These are phyloP conservation scores for Athalia circularis DNA, from an alignment of 2,888 invertebrate species.

Conservation along the genomic window DNA sequence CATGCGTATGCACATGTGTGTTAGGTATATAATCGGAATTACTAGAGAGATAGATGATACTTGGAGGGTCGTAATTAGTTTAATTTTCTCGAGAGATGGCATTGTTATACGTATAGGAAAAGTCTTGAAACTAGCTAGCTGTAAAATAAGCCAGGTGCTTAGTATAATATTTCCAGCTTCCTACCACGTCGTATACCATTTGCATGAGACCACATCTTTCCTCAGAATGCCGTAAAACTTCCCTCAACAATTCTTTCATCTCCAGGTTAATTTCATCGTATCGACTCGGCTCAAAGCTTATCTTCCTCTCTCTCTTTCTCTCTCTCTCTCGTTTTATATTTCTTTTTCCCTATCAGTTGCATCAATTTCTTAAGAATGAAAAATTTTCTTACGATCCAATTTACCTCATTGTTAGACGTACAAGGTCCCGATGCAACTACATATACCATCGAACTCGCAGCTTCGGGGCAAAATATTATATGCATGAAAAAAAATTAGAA, in stretches of 20 bases:
- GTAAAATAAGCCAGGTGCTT: conserved; percentile 25
- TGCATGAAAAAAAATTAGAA: not conserved
- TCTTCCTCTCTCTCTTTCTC: not conserved
- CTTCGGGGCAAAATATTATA: conserved; percentile 19
- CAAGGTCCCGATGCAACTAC: no score
- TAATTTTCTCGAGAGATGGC: conserved; percentile 3
- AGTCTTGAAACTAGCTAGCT: conserved; percentile 21
- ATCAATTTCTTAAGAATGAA: conserved; percentile 22
- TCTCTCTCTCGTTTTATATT: not conserved
- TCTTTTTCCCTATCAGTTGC: not conserved
- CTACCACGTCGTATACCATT: not conserved
- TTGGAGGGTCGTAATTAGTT: not conserved
- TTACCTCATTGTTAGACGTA: conserved; percentile 24
- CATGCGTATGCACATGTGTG: not conserved
- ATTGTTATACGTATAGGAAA: conserved; percentile 1
- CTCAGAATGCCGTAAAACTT: not conserved
- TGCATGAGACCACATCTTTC: conserved; percentile 13
- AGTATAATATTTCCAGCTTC: conserved; percentile 1
- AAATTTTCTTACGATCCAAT: conserved; percentile 33
- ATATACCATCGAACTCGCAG: not conserved
- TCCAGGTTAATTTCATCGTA: conserved; percentile 23
- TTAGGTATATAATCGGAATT: not conserved
- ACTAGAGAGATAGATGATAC: not conserved
- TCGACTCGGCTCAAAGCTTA: conserved; percentile 20
- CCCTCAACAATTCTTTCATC: conserved; percentile 20